Percentiles rank a stretch among this genome's conserved stretches.
These are phyloP conservation scores for Cyclina sinensis DNA, from an alignment of 1,140 invertebrate species.

Conservation along the genomic window DNA sequence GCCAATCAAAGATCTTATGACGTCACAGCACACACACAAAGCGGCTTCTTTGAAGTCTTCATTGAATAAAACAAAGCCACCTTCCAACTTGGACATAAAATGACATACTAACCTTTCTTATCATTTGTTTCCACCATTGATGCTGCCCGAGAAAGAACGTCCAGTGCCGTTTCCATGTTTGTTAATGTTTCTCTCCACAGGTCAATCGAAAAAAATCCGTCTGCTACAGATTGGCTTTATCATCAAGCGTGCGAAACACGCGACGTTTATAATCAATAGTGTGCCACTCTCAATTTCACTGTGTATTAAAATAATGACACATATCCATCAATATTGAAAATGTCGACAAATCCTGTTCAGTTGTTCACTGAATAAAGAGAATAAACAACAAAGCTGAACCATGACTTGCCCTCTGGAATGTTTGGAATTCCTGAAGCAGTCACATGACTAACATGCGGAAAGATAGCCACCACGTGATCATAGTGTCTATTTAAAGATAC, in stretches of 20 bases:
- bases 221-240: constrained; percentile 25
- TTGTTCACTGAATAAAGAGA: no score
- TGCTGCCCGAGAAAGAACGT: constrained; percentile 95
- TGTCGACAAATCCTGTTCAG: constrained; percentile 1
- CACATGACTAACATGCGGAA: constrained; percentile 63
- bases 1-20: constrained; percentile 37
- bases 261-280: constrained; percentile 19
- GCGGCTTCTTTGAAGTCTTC: constrained; percentile 29
- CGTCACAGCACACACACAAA: constrained; percentile 23
- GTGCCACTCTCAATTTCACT: neutral
- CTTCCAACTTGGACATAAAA: neutral
- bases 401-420: constrained; percentile 66
- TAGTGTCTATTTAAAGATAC: constrained; percentile 37
- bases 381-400: constrained; percentile 37
- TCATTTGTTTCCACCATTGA: constrained; percentile 91
- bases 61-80: neutral
- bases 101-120: constrained; percentile 68
- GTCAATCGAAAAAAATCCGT: constrained; percentile 40
- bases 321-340: constrained; percentile 5
- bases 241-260: neutral
- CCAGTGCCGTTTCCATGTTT: constrained; percentile 93
- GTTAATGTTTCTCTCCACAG: constrained; percentile 41
- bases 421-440: constrained; percentile 59
- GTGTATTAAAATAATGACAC: neutral
- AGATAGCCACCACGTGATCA: constrained; percentile 36